phyloP scores from a whole-genome alignment of 2,888 invertebrate genomes.

The Panzeria rudis region DNA sequence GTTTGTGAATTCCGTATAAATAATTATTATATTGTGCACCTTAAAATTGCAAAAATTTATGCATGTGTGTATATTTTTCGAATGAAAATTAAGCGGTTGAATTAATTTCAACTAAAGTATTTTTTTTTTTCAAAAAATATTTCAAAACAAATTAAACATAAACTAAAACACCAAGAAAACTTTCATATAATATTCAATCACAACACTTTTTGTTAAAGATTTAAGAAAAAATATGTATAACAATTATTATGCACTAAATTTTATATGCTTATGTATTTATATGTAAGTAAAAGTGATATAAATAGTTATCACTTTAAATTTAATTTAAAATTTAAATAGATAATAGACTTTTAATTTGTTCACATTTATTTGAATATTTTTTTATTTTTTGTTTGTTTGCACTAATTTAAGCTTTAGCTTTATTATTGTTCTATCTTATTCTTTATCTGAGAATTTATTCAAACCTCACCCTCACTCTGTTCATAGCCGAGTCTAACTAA shows the following conservation, averaged over 20 bases:
- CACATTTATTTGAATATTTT: slow-evolving; percentile 1
- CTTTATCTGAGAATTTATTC: background rate
- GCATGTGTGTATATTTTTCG: background rate
- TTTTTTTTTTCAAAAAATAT: background rate
- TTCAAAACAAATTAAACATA: background rate
- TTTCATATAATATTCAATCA: too few relatives aligned
- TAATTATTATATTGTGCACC: slow-evolving; percentile 5
- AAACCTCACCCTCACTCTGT: slow-evolving; percentile 19
- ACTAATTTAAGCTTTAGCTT: background rate
- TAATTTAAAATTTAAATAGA: too few relatives aligned
- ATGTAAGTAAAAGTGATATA: too few relatives aligned
- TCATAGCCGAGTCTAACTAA: slow-evolving; percentile 41
- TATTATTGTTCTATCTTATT: background rate
- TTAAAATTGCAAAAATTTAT: background rate
- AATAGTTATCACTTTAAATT: too few relatives aligned
- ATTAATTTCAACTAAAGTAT: background rate
- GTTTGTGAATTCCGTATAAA: slow-evolving; percentile 32
- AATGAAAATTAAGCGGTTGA: background rate
- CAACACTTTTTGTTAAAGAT: too few relatives aligned
- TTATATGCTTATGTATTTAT: background rate
- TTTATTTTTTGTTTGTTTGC: background rate
- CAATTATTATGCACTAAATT: background rate
- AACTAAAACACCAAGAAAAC: too few relatives aligned
- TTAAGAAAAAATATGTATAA: background rate
- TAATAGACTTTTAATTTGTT: too few relatives aligned